These are phyloP conservation scores for Lacanobia wlatinum DNA, from an alignment of 2,888 invertebrate species.

Conservation along the genomic window DNA sequence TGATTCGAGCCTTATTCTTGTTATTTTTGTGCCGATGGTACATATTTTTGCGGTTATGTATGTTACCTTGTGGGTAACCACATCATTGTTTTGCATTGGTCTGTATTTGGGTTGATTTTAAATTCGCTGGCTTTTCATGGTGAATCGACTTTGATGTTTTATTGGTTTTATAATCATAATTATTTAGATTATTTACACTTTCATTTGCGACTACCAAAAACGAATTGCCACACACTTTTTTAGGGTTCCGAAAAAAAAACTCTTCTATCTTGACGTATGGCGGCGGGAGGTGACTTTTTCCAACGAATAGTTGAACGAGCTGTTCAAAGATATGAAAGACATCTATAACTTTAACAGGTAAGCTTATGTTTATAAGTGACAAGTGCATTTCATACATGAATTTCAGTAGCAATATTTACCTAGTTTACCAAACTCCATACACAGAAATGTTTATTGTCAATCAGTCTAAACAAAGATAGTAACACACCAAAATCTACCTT, in stretches of 20 bases:
- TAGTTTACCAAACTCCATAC: not conserved
- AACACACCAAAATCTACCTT: conserved; percentile 3
- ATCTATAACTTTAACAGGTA: no score
- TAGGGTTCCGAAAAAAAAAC: no score
- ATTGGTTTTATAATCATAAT: no score
- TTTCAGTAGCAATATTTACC: not conserved
- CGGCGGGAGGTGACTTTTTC: no score
- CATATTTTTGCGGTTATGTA: conserved; percentile 3
- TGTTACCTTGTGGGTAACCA: not conserved
- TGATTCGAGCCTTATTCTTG: conserved; percentile 18
- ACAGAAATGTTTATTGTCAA: not conserved
- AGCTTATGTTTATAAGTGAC: no score
- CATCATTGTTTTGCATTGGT: conserved; percentile 1
- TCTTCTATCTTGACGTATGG: no score
- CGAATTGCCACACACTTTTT: no score
- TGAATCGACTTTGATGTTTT: no score
- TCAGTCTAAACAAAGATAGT: not conserved
- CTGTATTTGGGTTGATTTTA: not conserved
- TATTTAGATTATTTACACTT: no score
- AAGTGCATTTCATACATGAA: not conserved
- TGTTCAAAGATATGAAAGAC: no score
- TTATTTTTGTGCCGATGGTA: conserved; percentile 37
- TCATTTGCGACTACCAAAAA: no score
- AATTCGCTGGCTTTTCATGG: not conserved
- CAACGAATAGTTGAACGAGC: no score